These are phyloP conservation scores for Plectrocnemia conspersa DNA, from an alignment of 1,140 invertebrate genomes.

Conservation along the genomic window DNA sequence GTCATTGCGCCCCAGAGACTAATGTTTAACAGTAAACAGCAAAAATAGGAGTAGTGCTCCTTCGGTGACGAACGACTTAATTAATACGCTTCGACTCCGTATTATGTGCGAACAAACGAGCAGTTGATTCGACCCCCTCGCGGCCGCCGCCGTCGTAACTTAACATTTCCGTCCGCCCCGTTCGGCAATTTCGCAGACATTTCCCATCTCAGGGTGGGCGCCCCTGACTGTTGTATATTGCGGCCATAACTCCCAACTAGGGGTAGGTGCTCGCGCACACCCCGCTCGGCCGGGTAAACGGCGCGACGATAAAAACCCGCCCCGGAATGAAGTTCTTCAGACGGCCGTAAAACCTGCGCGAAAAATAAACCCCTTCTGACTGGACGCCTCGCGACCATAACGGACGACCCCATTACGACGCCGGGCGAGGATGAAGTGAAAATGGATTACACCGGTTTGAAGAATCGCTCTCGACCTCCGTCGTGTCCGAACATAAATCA, in stretches of 20 bases:
- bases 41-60: no score
- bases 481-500: no score
- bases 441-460: no score
- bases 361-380: no score
- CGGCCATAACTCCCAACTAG: constrained; percentile 27
- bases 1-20: no score
- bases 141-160: constrained; percentile 4
- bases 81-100: not conserved
- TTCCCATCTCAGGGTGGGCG: not conserved
- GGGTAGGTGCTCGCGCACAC: no score
- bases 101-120: not conserved
- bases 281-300: constrained; percentile 17
- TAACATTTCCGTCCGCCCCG: constrained; percentile 18
- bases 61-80: not conserved
- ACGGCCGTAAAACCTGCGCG: constrained; percentile 2
- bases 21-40: no score
- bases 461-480: no score
- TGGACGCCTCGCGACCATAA: no score
- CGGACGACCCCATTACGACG: not conserved
- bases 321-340: constrained; percentile 22
- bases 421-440: not conserved
- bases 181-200: constrained; percentile 19
- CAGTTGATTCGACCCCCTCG: constrained; percentile 2
- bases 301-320: constrained; percentile 23
- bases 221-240: constrained; percentile 25